Conservation (phyloP, 1,140 invertebrate genomes). For the Polyergus mexicanus region DNA sequence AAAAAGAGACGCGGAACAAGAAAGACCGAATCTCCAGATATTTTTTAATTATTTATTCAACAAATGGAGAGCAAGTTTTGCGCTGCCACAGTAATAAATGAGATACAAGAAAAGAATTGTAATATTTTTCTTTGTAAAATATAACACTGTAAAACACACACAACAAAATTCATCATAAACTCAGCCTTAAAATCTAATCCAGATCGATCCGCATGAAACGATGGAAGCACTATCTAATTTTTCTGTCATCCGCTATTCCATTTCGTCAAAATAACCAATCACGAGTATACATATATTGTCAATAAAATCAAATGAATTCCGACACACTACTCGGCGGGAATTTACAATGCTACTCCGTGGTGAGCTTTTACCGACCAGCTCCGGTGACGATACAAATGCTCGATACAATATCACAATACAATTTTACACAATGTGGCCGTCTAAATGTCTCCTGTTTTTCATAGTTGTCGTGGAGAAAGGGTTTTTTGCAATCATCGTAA, state of each 20-base stretch:
- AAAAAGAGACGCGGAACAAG: not conserved
- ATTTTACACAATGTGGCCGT: not conserved
- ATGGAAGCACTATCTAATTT: conserved; percentile 22
- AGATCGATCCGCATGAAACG: not conserved
- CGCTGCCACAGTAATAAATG: not conserved
- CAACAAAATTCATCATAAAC: not conserved
- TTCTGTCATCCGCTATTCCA: not conserved
- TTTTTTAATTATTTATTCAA: not conserved
- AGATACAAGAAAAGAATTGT: not conserved
- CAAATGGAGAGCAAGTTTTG: not conserved
- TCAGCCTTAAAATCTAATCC: not conserved
- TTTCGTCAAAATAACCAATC: conserved; percentile 26
- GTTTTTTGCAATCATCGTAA: not conserved
- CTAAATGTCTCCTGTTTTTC: not conserved
- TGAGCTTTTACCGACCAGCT: conserved; percentile 21
- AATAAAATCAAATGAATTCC: conserved; percentile 33
- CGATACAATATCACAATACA: not conserved
- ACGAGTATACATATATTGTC: conserved; percentile 32
- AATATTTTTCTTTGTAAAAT: not conserved
- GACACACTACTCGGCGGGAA: conserved; percentile 19
- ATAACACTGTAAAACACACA: not conserved
- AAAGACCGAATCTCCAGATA: not conserved
- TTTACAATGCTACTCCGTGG: conserved; percentile 28
- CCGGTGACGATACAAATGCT: conserved; percentile 12
- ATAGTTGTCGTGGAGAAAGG: not conserved